Base-by-base conservation (phyloP, 2,797 vertebrate species). In the Leptodactylus fallax region DNA sequence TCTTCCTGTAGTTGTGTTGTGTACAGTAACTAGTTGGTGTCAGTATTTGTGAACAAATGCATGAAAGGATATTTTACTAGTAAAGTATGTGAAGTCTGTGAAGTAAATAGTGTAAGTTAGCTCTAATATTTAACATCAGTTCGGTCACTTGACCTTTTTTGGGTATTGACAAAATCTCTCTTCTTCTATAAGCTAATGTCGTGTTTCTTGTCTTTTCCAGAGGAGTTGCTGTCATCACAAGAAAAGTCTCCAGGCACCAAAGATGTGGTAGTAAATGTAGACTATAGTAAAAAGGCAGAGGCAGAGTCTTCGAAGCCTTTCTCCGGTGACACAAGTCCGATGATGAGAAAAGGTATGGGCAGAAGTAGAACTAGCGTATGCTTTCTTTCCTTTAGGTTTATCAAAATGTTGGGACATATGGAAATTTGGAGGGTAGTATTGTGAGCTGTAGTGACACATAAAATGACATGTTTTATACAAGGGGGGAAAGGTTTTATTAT, bases 191-290 rank as follows among this genome's bases (percentile, higher is more conserved):
- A 10, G 36, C 16, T 72, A 7, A 72, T 72, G 69, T n/a, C 6
- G 53, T 83, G 16, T 79, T 19, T 79, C 17, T 53, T 36, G 56
- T 79, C 16, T n/a, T 53, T 77, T 81, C 5, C 67, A 89, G 88
- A 89, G 80, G 88, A 89, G 51, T 72, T 89, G 74, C 85, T 97
- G 3, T 97, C 96, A n/a, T 97, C 97, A 51, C 97, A 98, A 93
- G 97, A 98, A 90, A 98, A 97, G 92, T 95, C 97, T 36, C 96
- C 97, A 0, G 96, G 95, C 85, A 91, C 96, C 90, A 99, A 99
- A 93, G 98, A 99, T 69, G 95, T 99, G n/a, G 96, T 99, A n/a
- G 95, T 99, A 67, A 99, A 97, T 91, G 95, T 99, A 88, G 98
- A 99, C 86, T 95, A 97, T 78, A 97, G 96, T 94, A 98, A 97